Percentiles rank a stretch among this genome's conserved stretches.
Evolutionary conservation across 2,888 invertebrate genomes (phyloP).

Genomic region (Spilarctia lutea): DNA sequence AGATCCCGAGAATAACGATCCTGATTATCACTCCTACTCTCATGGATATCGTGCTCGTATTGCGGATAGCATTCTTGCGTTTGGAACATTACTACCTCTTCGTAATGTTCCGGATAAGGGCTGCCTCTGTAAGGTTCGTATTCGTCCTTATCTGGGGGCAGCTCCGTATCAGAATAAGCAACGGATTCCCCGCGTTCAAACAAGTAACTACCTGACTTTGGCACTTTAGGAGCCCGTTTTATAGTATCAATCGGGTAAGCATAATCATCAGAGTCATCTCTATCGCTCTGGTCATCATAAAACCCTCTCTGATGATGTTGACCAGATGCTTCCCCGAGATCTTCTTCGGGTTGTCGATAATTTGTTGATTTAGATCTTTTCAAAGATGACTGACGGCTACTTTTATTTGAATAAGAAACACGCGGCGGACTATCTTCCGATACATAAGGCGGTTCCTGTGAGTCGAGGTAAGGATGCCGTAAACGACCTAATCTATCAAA

Average conservation of each 20-base stretch:
- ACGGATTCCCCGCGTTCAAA: constrained; percentile 81
- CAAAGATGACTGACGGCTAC: constrained; percentile 82
- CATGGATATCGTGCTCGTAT: constrained; percentile 70
- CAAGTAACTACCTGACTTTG: constrained; percentile 76
- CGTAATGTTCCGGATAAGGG: constrained; percentile 82
- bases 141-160: constrained; percentile 78
- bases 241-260: constrained; percentile 84
- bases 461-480: constrained; percentile 83
- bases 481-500: constrained; percentile 87
- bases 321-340: constrained; percentile 72
- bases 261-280: constrained; percentile 83
- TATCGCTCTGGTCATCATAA: constrained; percentile 79
- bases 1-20: constrained; percentile 75
- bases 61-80: constrained; percentile 83
- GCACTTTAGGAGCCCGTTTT: constrained; percentile 80
- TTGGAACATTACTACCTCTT: constrained; percentile 79
- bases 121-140: constrained; percentile 80
- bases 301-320: constrained; percentile 71
- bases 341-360: constrained; percentile 75
- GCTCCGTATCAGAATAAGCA: constrained; percentile 79
- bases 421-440: constrained; percentile 84
- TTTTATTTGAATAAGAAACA: constrained; percentile 79
- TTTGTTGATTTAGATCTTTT: constrained; percentile 74
- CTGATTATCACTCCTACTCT: constrained; percentile 59
- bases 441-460: constrained; percentile 79